Evolutionary conservation across 2,888 invertebrate genomes (phyloP).

Genomic region (Caenorhabditis sinica): DNA sequence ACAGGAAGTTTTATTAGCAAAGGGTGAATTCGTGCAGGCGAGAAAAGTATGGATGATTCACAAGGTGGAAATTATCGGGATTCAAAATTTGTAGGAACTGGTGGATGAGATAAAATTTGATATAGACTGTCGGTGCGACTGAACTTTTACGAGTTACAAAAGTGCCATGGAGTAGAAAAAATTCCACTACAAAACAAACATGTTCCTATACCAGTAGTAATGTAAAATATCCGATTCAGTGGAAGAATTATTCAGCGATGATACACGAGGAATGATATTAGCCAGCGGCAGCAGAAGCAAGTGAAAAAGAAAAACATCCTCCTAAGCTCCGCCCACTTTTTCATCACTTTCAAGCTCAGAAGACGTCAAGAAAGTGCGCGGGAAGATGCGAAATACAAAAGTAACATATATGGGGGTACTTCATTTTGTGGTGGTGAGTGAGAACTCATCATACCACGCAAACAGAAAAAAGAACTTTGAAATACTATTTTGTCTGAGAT

Average conservation of each 20-base stretch:
- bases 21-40: not conserved
- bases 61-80: not conserved
- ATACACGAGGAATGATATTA: conserved; percentile 9
- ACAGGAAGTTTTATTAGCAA: conserved; percentile 21
- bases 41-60: conserved; percentile 6
- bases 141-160: too few relatives aligned
- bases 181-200: too few relatives aligned
- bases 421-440: conserved; percentile 29
- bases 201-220: not conserved
- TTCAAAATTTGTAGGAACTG: not conserved
- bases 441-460: conserved; percentile 14
- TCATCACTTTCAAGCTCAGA: conserved; percentile 11
- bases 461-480: conserved; percentile 3
- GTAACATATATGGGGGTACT: not conserved
- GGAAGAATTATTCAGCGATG: not conserved
- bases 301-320: conserved; percentile 1
- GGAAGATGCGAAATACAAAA: conserved; percentile 8
- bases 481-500: not conserved
- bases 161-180: too few relatives aligned
- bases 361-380: conserved; percentile 40
- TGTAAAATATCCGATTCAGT: too few relatives aligned
- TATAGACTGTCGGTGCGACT: too few relatives aligned
- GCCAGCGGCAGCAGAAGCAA: not conserved
- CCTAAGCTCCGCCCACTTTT: conserved; percentile 16
- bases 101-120: not conserved